Evolutionary conservation across 92 coral and sea anemone species (phyloP), one percentile per base, ranked within the genome.

Genomic region (Micromussa lordhowensis): DNA sequence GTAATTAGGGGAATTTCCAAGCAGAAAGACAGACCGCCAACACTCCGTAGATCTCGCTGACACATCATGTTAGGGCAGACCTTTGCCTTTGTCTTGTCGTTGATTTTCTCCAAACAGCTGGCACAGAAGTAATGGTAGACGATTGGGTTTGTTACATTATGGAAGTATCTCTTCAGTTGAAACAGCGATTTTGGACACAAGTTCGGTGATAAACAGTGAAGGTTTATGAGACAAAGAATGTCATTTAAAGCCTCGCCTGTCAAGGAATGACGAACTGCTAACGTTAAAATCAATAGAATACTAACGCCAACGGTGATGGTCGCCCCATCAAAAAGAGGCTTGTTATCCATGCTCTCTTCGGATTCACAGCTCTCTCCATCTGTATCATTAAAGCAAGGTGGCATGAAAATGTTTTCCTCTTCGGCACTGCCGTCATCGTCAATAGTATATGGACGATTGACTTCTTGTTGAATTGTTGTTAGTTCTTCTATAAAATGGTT

Each of bases 241-340:
- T 73, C 78, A 73, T 73, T 73, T 7, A 73, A 34, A 73, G 78
- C 78, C 78, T 73, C 78, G 30, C 78, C 78, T 19, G 78, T 32
- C 17, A 73, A 73, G 9, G 78, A 73, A 73, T 73, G 78, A 73
- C 22, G 78, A 73, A 73, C 17, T 73, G 78, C 78, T 24, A 73
- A 18, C 9, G 78, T 73, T 24, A 73, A 31, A 31, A 73, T 73
- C 48, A 73, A 73, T 1, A 73, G 78, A 73, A 29, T 29, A 31
- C 78, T 73, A 1, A 73, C 26, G 40, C 78, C 78, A 73, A 73
- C 44, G 11, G 78, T 73, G 19, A 73, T 73, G 9, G 44, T 73
- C 48, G 44, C 78, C 40, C 78, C 78, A 5, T 73, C 78, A 38
- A 5, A 73, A 51, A 73, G 51, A 1, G 78, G 51, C 26, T 73